A percentile compares a stretch with the other conserved stretches of the same genome.
These are phyloP conservation scores for Coryphaenoides rupestris DNA, from an alignment of 2,113 vertebrate species.

Conservation along the genomic window DNA sequence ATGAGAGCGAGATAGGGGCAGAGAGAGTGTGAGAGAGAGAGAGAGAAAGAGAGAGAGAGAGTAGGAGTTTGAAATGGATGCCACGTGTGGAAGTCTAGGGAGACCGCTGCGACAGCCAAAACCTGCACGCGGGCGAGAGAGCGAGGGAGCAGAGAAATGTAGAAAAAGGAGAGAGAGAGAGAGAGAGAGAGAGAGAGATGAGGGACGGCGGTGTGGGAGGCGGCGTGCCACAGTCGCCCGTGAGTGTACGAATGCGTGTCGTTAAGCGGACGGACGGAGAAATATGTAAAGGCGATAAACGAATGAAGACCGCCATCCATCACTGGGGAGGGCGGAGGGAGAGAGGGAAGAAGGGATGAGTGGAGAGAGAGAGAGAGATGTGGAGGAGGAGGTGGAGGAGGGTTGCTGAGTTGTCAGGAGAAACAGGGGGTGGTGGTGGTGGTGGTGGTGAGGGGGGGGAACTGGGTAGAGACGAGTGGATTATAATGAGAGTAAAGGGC, in stretches of 20 bases:
- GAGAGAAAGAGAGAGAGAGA: constrained; percentile 12
- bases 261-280: constrained; percentile 59
- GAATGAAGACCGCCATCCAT: constrained; percentile 57
- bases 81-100: no score
- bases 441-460: background rate
- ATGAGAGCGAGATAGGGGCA: no score
- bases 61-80: background rate
- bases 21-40: no score
- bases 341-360: constrained; percentile 19
- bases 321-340: constrained; percentile 48
- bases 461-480: background rate
- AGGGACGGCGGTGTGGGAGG: background rate
- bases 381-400: constrained; percentile 22
- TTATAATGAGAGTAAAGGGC: background rate
- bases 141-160: background rate
- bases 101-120: no score
- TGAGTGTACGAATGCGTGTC: constrained; percentile 36
- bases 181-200: background rate
- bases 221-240: background rate
- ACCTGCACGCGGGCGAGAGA: background rate
- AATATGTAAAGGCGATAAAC: constrained; percentile 67
- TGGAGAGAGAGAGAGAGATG: background rate
- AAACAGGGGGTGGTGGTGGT: background rate
- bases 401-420: background rate
- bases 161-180: background rate